Percentiles rank a stretch among this genome's conserved stretches.
Conservation (phyloP, 1,140 invertebrate genomes). For the Dufourea novaeangliae region DNA sequence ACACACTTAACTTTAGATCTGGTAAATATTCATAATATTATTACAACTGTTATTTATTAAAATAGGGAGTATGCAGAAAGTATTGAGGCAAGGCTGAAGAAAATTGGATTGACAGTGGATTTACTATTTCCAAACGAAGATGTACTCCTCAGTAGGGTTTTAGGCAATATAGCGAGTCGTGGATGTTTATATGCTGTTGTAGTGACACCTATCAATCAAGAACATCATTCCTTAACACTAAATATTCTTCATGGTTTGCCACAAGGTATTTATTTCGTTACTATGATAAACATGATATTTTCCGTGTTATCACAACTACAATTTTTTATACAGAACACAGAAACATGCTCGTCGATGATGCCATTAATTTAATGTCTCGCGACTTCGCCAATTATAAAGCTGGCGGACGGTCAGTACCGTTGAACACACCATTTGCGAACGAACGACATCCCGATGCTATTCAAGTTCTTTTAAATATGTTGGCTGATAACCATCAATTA, state of each 20-base stretch:
- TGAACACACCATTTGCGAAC: conserved; percentile 73
- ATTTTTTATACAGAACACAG: conserved; percentile 88
- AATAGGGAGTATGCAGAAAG: conserved; percentile 93
- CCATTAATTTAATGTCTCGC: conserved; percentile 88
- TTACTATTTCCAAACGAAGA: conserved; percentile 94
- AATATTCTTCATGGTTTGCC: conserved; percentile 95
- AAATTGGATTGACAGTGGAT: conserved; percentile 90
- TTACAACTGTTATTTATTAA: not conserved
- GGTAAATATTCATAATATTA: conserved; percentile 55
- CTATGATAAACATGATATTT: not conserved
- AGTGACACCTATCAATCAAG: conserved; percentile 91
- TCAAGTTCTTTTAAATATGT: conserved; percentile 89
- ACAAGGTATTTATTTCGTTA: conserved; percentile 85
- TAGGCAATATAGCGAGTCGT: conserved; percentile 93
- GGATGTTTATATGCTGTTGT: conserved; percentile 95
- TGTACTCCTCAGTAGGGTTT: conserved; percentile 89
- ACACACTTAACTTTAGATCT: not conserved
- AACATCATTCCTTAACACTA: conserved; percentile 92
- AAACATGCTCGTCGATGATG: conserved; percentile 97
- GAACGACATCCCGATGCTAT: conserved; percentile 87
- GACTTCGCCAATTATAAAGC: conserved; percentile 91
- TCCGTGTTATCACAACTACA: not conserved
- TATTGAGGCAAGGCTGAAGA: conserved; percentile 92
- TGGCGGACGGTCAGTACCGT: conserved; percentile 80
- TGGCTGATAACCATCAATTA: conserved; percentile 90